A percentile compares a stretch with the other conserved stretches of the same genome.
phyloP scores from a whole-genome alignment of 2,797 vertebrate species.

The Notoglanidium macrostoma region DNA sequence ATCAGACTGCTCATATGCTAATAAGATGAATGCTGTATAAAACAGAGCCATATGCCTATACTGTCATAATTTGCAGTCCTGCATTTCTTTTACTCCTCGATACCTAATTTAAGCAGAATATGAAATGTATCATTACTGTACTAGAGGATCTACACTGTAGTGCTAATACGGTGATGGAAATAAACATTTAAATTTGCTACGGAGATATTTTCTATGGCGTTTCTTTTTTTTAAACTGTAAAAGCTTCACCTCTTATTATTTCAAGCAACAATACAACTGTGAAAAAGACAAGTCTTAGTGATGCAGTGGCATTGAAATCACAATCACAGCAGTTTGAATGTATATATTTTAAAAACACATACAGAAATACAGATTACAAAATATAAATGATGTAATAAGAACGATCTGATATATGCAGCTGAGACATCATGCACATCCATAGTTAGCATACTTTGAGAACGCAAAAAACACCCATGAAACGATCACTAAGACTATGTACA shows the following conservation, averaged over 20 bases:
- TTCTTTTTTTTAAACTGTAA: not conserved
- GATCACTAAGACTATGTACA: constrained; percentile 71
- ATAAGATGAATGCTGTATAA: not conserved
- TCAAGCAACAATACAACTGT: not conserved
- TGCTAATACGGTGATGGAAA: constrained; percentile 5
- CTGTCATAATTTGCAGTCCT: not conserved
- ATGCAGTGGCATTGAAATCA: constrained; percentile 52
- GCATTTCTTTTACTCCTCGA: not conserved
- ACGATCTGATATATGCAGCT: constrained; percentile 72
- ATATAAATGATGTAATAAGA: constrained; percentile 74
- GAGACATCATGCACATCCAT: constrained; percentile 73
- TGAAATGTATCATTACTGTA: not conserved
- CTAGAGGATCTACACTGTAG: not conserved
- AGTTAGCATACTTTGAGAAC: constrained; percentile 63
- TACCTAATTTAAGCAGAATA: not conserved
- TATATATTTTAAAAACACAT: constrained; percentile 77
- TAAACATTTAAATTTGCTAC: constrained; percentile 19
- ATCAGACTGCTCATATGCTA: not conserved
- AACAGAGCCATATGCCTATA: not conserved
- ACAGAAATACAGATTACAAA: constrained; percentile 81
- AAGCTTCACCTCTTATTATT: not conserved
- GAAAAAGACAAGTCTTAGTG: not conserved
- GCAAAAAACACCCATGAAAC: constrained; percentile 58
- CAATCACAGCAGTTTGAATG: constrained; percentile 77
- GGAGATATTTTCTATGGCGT: not conserved